Evolutionary conservation across 1,140 invertebrate genomes (phyloP).

Genomic region (Laupala kohalensis): DNA sequence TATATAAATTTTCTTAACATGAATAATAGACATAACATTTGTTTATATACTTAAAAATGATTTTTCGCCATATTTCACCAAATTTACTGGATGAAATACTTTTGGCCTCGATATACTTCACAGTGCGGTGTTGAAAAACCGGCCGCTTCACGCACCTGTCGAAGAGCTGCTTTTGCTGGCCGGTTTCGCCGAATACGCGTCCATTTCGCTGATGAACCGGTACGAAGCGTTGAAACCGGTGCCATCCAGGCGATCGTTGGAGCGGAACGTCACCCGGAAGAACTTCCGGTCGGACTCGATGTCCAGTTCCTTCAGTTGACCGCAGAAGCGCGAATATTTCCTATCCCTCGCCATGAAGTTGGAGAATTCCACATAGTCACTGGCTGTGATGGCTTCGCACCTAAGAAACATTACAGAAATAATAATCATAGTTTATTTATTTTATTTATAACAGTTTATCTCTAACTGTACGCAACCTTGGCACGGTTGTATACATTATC

Average conservation of each 20-base stretch:
- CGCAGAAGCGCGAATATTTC: constrained; percentile 76
- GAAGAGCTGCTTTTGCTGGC: not conserved
- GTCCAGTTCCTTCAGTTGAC: constrained; percentile 53
- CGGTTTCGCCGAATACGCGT: constrained; percentile 26
- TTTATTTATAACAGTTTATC: too few relatives aligned
- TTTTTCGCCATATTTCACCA: too few relatives aligned
- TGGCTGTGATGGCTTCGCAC: constrained; percentile 60
- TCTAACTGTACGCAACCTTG: too few relatives aligned
- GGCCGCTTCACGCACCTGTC: not conserved
- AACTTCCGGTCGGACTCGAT: constrained; percentile 82
- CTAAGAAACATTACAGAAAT: not conserved
- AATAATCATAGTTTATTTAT: too few relatives aligned
- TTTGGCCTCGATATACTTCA: too few relatives aligned
- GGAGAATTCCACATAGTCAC: constrained; percentile 89
- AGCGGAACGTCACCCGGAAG: constrained; percentile 86
- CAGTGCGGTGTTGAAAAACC: too few relatives aligned
- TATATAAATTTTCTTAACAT: too few relatives aligned
- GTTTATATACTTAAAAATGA: too few relatives aligned
- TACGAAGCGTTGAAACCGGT: constrained; percentile 88
- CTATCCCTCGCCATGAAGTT: constrained; percentile 79
- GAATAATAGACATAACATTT: too few relatives aligned
- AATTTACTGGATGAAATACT: too few relatives aligned
- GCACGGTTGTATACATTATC: too few relatives aligned
- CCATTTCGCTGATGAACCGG: constrained; percentile 48
- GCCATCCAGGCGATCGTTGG: constrained; percentile 83